Evolutionary conservation across 2,797 vertebrate genomes (phyloP).

Genomic region (Ciconia nigra): DNA sequence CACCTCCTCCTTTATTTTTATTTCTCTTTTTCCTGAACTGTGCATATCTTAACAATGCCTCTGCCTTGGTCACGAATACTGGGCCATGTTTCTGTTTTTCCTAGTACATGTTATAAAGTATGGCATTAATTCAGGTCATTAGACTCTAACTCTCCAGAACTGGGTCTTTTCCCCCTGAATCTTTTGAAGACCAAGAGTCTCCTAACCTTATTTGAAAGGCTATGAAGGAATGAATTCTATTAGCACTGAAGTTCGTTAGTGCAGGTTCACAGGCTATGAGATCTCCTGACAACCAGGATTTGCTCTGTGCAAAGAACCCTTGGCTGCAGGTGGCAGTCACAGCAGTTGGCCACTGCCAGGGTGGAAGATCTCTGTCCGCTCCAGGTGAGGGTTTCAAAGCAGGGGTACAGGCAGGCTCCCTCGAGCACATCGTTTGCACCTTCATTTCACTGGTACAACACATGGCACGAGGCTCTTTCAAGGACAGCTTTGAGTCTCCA

Average conservation of each 20-base stretch:
- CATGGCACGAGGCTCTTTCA: background rate
- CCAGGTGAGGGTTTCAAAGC: background rate
- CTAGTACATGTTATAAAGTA: background rate
- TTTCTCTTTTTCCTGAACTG: background rate
- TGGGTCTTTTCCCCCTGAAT: background rate
- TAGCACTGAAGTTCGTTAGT: background rate
- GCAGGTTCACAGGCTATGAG: background rate
- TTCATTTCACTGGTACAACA: background rate
- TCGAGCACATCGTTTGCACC: background rate
- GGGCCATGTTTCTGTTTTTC: background rate
- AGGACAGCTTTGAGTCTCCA: background rate
- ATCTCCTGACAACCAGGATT: background rate
- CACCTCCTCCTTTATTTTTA: background rate
- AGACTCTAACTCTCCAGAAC: background rate
- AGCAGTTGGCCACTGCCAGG: background rate
- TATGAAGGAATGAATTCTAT: background rate
- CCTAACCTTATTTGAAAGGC: constrained; percentile 8
- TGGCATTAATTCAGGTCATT: background rate
- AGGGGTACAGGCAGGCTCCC: background rate
- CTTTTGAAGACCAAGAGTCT: background rate
- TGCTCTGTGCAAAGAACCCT: background rate
- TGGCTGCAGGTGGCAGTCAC: background rate
- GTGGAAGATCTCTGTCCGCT: background rate
- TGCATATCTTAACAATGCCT: background rate
- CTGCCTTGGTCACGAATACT: background rate